These are phyloP conservation scores for Oscheius onirici DNA, from an alignment of 2,888 invertebrate genomes.

Conservation along the genomic window DNA sequence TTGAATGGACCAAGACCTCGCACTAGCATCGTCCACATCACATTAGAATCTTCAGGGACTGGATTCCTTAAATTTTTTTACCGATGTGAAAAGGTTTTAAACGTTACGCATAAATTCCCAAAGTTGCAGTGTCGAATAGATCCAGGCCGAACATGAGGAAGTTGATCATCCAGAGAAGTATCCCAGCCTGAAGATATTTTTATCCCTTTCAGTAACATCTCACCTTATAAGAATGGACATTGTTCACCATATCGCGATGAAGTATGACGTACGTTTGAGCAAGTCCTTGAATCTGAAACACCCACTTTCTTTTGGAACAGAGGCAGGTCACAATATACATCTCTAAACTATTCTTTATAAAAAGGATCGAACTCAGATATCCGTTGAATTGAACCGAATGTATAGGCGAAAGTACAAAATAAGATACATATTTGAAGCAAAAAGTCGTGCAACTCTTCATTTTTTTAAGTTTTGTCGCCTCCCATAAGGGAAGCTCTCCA, in stretches of 20 bases:
- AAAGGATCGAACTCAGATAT: too few relatives aligned
- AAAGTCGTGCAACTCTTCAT: too few relatives aligned
- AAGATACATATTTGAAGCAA: too few relatives aligned
- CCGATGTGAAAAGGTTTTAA: too few relatives aligned
- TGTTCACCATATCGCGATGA: neutral
- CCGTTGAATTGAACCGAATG: too few relatives aligned
- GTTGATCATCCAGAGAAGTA: neutral
- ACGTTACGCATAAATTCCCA: neutral
- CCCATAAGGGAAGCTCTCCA: too few relatives aligned
- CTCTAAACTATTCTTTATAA: too few relatives aligned
- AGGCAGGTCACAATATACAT: too few relatives aligned
- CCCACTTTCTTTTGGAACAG: too few relatives aligned
- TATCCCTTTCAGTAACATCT: too few relatives aligned
- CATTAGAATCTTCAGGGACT: neutral
- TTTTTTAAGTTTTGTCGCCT: too few relatives aligned
- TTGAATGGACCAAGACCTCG: neutral
- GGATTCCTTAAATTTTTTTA: neutral
- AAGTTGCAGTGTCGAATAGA: neutral
- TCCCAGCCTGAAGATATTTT: neutral
- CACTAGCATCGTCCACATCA: neutral
- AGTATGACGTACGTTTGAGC: neutral
- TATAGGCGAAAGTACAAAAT: too few relatives aligned
- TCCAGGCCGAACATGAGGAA: neutral
- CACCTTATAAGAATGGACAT: neutral
- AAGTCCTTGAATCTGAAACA: neutral